Conservation (phyloP, 1,140 invertebrate genomes). For the Antheraea pernyi region DNA sequence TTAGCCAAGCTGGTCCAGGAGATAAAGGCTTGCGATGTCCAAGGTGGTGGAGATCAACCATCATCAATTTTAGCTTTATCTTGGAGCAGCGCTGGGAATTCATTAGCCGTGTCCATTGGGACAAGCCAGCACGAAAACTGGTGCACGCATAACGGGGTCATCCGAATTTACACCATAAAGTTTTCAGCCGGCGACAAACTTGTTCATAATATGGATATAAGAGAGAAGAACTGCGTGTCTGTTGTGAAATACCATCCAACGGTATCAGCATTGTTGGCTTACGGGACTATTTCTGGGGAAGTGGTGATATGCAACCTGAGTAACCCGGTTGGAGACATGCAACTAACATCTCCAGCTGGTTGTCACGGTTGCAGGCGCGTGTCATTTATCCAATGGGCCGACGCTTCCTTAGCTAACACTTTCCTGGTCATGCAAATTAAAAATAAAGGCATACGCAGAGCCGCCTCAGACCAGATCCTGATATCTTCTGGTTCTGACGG, state of each 20-base stretch:
- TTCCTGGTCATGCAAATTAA: slow-evolving; percentile 54
- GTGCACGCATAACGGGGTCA: slow-evolving; percentile 55
- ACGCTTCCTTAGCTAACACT: slow-evolving; percentile 44
- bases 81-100: slow-evolving; percentile 62
- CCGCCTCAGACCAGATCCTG: slow-evolving; percentile 56
- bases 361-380: slow-evolving; percentile 53
- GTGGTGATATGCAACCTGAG: slow-evolving; percentile 56
- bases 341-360: slow-evolving; percentile 45
- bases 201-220: slow-evolving; percentile 47
- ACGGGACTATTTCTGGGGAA: slow-evolving; percentile 58
- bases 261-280: slow-evolving; percentile 54
- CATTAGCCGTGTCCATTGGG: slow-evolving; percentile 56
- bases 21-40: slow-evolving; percentile 35
- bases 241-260: slow-evolving; percentile 58
- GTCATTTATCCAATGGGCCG: slow-evolving; percentile 51
- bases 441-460: slow-evolving; percentile 51
- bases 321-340: slow-evolving; percentile 38
- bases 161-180: slow-evolving; percentile 53
- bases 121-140: slow-evolving; percentile 52
- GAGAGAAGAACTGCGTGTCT: slow-evolving; percentile 59
- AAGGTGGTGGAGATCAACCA: slow-evolving; percentile 45
- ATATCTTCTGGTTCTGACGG: slow-evolving; percentile 56
- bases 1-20: slow-evolving; percentile 54
- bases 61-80: slow-evolving; percentile 43
- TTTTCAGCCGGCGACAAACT: slow-evolving; percentile 47